Evolutionary conservation across 2,888 invertebrate species (phyloP), one percentile per base, ranked within the genome.

Genomic region (Caenorhabditis zanzibari): DNA sequence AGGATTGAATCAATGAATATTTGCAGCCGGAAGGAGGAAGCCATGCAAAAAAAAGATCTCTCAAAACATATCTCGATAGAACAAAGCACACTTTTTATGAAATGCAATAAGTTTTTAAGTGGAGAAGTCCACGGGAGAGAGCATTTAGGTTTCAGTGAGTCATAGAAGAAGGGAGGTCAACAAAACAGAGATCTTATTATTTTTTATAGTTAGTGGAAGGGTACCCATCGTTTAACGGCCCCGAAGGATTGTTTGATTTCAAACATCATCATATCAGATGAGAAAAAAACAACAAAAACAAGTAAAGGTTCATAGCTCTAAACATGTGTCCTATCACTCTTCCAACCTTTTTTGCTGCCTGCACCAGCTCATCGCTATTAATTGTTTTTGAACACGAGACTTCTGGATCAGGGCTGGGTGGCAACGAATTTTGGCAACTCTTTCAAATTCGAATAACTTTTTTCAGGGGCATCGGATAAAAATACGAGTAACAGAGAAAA

Each of bases 241-340:
- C 28, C 35, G 32, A 24, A 52, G 16, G n/a, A n/a, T 24, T 56
- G 38, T 54, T 56, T 56, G 58, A 44, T 58, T 47, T 49, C 56
- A 68, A 66, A 69, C 61, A 69, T 52, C 59, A 68, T 49, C 56
- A 59, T 56, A 75, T 44, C 63, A 49, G 52, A 63, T 24, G 22
- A 64, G 54, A 41, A 47, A 58, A 61, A 76, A 38, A 68, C 54
- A 16, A 54, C 41, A 32, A 69, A 66, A 38, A 49, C 68, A 56
- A 64, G 64, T 32, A 41, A 61, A 52, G 49, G 68, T 69, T 68
- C 68, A 68, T 56, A 76, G 75, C 75, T 76, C 68, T 54, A 19
- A 16, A 24, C 59, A 19, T 68, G 35, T 59, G 59, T 22, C 59
- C 59, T 61, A 76, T 69, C 76, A 69, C 52, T 19, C 16, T 47